Evolutionary conservation across 2,888 invertebrate species (phyloP).

Genomic region (Leptopterna dolabrata): DNA sequence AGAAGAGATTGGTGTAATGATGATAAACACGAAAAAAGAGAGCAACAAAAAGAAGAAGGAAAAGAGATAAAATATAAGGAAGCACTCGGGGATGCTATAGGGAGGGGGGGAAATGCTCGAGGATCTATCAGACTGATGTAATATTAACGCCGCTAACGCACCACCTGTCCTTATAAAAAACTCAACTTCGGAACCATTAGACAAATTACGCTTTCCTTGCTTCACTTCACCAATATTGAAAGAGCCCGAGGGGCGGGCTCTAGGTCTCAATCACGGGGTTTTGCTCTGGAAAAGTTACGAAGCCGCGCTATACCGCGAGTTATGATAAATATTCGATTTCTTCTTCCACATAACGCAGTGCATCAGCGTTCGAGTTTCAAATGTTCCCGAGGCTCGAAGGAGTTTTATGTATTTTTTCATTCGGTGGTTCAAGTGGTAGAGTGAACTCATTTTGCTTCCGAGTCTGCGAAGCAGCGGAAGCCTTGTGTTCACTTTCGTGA

Average conservation of each 20-base stretch:
- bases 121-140: constrained; percentile 55
- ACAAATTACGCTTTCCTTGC: constrained; percentile 51
- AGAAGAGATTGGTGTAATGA: constrained; percentile 15
- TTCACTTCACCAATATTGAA: constrained; percentile 30
- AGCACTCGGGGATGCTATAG: background rate
- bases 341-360: background rate
- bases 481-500: no score
- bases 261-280: constrained; percentile 28
- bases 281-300: constrained; percentile 11
- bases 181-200: constrained; percentile 53
- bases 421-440: no score
- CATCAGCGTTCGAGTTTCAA: background rate
- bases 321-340: background rate
- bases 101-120: background rate
- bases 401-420: no score
- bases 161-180: constrained; percentile 53
- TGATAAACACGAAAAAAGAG: constrained; percentile 39
- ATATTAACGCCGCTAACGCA: constrained; percentile 52
- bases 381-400: no score
- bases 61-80: constrained; percentile 44
- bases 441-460: no score
- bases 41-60: constrained; percentile 9
- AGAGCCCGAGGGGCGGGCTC: background rate
- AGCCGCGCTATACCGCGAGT: background rate
- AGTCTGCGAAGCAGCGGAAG: no score